Evolutionary conservation across 1,140 invertebrate genomes (phyloP), one percentile per base, ranked within the genome.

Genomic region (Drosophila ananassae): DNA sequence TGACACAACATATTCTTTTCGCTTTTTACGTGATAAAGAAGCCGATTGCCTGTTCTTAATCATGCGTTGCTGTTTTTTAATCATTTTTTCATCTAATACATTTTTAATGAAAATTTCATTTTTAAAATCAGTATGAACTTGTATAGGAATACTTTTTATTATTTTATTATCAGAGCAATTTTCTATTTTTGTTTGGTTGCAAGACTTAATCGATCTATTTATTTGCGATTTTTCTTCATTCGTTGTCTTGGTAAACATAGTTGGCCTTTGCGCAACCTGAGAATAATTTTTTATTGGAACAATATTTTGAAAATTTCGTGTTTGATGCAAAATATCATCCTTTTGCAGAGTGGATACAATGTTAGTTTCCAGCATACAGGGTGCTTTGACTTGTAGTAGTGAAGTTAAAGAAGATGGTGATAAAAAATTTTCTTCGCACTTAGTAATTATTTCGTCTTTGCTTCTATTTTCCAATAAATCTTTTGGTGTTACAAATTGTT

Each of bases 31-130:
- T 0, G 97, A 98, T 51, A 98, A 93, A 91, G 96, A 97, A 8
- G 97, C 97, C 0, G 97, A 98, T 93, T 98, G 97, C 21, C 96
- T 91, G 92, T 96, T 98, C 94, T 97, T 98, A 41, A 98, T 98
- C 96, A 97, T 98, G 75, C 97, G 94, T 84, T 97, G 96, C 83
- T 97, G 96, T 78, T 96, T 94, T 79, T 97, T 97, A 1, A 96
- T 84, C 22, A 94, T 93, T 84, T 95, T 96, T n/a, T 92, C 89
- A 25, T 91, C 89, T 25, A 90, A 77, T 50, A 91, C 54, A 2
- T 44, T 48, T 12, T 48, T 56, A 30, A 66, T 53, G 9, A 34
- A 48, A 8, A 53, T 24, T 78, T 67, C 90, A 24, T 17, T 10
- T 22, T 63, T 61, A 1, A 3, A 56, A 25, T 58, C 44, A 17